Conservation (phyloP, 2,113 vertebrate species). For the Dunckerocampus dactyliophorus region DNA sequence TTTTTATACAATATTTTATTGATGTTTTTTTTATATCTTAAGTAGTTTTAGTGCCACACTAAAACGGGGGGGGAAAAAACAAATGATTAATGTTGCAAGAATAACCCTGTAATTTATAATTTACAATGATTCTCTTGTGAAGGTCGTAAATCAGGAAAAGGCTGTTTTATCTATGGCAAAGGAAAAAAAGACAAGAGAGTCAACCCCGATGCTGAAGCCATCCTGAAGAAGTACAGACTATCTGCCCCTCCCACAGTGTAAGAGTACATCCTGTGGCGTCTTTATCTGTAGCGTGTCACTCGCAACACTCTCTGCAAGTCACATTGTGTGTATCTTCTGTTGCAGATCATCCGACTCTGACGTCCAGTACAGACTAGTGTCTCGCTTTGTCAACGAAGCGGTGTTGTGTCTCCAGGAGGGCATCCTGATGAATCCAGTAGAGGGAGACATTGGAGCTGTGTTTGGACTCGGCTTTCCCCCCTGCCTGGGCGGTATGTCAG, state of each 20-base stretch:
- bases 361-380: slow-evolving; percentile 79
- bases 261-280: slow-evolving; percentile 38
- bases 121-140: not conserved
- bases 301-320: not conserved
- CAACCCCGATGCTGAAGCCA: slow-evolving; percentile 76
- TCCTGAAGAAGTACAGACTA: slow-evolving; percentile 60
- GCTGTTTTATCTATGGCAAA: slow-evolving; percentile 74
- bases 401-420: slow-evolving; percentile 83
- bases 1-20: too few relatives aligned
- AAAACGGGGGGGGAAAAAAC: too few relatives aligned
- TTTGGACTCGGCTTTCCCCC: slow-evolving; percentile 85
- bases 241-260: slow-evolving; percentile 74
- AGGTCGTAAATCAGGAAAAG: slow-evolving; percentile 71
- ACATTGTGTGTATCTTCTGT: slow-evolving; percentile 1
- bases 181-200: slow-evolving; percentile 74
- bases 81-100: too few relatives aligned
- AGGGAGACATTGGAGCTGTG: slow-evolving; percentile 85
- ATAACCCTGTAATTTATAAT: too few relatives aligned
- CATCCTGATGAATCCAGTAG: slow-evolving; percentile 76
- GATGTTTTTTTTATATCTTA: too few relatives aligned
- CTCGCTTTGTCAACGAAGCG: slow-evolving; percentile 81
- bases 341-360: slow-evolving; percentile 77
- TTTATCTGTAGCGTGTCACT: not conserved
- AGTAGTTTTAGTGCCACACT: too few relatives aligned
- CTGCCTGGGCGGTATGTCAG: slow-evolving; percentile 78